Percentiles rank a stretch among this genome's conserved stretches.
phyloP scores from a whole-genome alignment of 2,797 vertebrate species.

The Balearica regulorum region DNA sequence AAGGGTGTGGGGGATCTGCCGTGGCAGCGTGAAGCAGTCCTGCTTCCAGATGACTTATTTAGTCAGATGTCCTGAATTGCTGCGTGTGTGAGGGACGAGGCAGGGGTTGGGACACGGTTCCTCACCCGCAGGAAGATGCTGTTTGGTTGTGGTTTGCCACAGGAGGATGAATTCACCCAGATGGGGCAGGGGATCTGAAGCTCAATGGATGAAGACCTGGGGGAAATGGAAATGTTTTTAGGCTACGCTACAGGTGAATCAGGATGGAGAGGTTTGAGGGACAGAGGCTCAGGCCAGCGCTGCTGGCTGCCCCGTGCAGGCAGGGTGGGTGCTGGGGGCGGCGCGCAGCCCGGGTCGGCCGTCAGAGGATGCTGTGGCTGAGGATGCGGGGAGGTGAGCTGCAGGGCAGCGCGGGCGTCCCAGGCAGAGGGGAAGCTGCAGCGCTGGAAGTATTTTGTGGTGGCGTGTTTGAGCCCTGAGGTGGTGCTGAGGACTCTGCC shows the following conservation, averaged over 20 bases:
- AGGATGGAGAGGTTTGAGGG: not conserved
- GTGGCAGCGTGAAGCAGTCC: not conserved
- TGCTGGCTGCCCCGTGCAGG: not conserved
- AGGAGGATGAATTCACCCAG: not conserved
- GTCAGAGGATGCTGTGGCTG: not conserved
- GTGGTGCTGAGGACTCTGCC: not conserved
- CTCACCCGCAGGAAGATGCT: not conserved
- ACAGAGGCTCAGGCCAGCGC: not conserved
- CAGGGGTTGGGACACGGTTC: not conserved
- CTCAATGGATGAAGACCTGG: fast-evolving
- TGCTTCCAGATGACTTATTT: not conserved
- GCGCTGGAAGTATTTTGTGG: not conserved
- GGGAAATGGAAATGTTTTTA: not conserved
- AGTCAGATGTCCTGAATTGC: not conserved
- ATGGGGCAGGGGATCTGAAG: not conserved
- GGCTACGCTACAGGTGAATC: not conserved
- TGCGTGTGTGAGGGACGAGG: fast-evolving
- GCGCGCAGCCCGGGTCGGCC: too few species aligned
- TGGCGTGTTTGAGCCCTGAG: not conserved
- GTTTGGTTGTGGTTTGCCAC: not conserved
- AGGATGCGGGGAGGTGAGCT: not conserved
- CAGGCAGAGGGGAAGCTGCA: not conserved
- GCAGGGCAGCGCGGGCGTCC: not conserved
- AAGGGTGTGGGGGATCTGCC: not conserved
- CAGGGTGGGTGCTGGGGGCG: not conserved